phyloP scores from a whole-genome alignment of 2,113 vertebrate genomes.

The Heliornis fulica region DNA sequence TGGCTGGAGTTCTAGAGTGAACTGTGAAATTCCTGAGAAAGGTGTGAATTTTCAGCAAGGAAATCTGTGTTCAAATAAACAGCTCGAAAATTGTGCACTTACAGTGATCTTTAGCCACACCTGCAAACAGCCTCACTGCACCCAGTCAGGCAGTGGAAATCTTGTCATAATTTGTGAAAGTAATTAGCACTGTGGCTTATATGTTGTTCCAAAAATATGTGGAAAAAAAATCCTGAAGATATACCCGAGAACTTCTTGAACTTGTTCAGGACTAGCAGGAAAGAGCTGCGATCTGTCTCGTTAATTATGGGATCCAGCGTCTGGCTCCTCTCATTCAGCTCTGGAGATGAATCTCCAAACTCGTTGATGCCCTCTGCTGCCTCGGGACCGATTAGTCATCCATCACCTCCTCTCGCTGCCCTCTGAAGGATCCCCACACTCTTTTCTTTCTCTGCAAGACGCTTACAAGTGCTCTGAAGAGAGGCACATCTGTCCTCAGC shows the following conservation, averaged over 20 bases:
- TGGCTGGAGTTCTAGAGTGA: neutral
- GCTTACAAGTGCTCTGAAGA: neutral
- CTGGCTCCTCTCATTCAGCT: neutral
- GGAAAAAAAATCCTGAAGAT: neutral
- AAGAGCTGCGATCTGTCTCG: neutral
- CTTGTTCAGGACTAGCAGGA: neutral
- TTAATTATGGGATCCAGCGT: accelerated
- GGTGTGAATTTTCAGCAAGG: neutral
- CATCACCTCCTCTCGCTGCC: neutral
- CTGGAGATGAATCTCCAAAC: neutral
- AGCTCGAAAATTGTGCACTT: neutral
- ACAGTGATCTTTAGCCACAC: no score
- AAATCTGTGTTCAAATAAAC: neutral
- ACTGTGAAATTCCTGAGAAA: neutral
- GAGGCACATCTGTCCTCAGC: neutral
- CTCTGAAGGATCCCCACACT: accelerated
- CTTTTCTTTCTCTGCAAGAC: neutral
- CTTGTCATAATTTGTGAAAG: neutral
- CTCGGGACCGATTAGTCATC: conserved; percentile 10
- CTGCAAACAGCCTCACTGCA: accelerated
- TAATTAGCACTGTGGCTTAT: accelerated
- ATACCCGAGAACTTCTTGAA: neutral
- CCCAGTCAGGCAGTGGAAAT: neutral
- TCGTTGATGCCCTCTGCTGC: conserved; percentile 63
- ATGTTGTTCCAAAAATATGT: neutral